Percentiles rank a stretch among this genome's conserved stretches.
Conservation (phyloP, 1,140 invertebrate genomes). For the Trichonephila clavata region DNA sequence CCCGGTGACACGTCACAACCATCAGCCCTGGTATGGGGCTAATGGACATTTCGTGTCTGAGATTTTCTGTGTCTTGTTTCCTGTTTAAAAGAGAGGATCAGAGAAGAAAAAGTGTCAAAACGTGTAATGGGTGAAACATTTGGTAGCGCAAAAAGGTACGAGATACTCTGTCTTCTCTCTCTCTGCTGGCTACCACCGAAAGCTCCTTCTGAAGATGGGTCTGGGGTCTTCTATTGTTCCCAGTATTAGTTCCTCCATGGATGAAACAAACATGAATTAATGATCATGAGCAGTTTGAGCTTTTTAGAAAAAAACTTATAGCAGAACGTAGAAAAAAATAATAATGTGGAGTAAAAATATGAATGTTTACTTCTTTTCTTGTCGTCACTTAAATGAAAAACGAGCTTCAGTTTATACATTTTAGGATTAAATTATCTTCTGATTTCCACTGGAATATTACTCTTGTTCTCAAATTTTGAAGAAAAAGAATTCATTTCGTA, state of each 20-base stretch:
- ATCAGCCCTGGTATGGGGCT: constrained; percentile 57
- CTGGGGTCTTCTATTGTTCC: background rate
- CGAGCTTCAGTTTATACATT: too few species aligned
- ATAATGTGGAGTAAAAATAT: background rate
- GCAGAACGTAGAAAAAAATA: background rate
- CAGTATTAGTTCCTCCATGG: background rate
- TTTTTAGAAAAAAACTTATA: background rate
- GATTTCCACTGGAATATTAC: too few species aligned
- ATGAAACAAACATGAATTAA: constrained; percentile 3
- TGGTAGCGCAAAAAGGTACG: constrained; percentile 5
- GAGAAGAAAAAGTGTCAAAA: constrained; percentile 69
- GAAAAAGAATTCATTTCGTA: too few species aligned
- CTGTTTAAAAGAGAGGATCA: constrained; percentile 65
- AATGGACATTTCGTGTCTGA: constrained; percentile 66
- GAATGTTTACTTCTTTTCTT: background rate
- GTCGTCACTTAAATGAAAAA: background rate
- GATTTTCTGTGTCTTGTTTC: constrained; percentile 66
- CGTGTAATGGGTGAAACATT: constrained; percentile 65
- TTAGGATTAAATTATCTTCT: too few species aligned
- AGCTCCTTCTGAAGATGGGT: background rate
- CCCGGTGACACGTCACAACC: constrained; percentile 56
- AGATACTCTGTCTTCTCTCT: background rate
- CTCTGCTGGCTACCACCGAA: background rate
- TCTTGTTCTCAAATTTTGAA: too few species aligned
- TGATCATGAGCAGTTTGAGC: background rate